These are phyloP conservation scores for Natator depressus DNA, from an alignment of 2,113 vertebrate genomes.

Conservation along the genomic window DNA sequence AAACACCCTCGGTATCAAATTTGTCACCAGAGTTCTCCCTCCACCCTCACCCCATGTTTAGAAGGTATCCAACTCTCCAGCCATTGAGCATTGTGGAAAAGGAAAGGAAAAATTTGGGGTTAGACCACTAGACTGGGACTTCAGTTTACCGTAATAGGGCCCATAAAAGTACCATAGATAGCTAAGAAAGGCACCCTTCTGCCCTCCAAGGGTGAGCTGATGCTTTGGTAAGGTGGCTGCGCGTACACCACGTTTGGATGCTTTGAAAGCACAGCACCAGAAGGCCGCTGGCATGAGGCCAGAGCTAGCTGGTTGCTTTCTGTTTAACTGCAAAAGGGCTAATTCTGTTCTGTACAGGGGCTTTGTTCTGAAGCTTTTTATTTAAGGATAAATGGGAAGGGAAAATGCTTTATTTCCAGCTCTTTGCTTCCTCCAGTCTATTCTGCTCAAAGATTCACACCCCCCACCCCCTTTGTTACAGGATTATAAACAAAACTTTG, in stretches of 20 bases:
- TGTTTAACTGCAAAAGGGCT: background rate
- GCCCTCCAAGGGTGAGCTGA: background rate
- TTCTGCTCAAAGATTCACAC: background rate
- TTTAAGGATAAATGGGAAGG: background rate
- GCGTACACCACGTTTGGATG: background rate
- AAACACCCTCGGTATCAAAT: background rate
- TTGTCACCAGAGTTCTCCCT: background rate
- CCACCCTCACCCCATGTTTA: background rate
- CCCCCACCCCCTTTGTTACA: rapidly evolving
- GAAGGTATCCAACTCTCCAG: background rate
- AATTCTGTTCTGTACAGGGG: background rate
- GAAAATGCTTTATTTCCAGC: background rate
- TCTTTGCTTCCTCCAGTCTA: background rate
- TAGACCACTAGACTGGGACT: background rate
- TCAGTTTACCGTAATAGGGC: background rate
- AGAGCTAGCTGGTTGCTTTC: background rate
- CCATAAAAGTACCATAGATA: background rate
- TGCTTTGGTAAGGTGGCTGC: background rate
- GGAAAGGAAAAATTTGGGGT: background rate
- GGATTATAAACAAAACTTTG: background rate
- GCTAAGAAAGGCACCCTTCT: background rate
- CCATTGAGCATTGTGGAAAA: background rate
- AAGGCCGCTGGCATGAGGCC: background rate
- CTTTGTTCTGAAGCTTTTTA: background rate
- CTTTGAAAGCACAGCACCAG: background rate